phyloP scores from a whole-genome alignment of 2,888 invertebrate genomes.

The Julus scandinavius region DNA sequence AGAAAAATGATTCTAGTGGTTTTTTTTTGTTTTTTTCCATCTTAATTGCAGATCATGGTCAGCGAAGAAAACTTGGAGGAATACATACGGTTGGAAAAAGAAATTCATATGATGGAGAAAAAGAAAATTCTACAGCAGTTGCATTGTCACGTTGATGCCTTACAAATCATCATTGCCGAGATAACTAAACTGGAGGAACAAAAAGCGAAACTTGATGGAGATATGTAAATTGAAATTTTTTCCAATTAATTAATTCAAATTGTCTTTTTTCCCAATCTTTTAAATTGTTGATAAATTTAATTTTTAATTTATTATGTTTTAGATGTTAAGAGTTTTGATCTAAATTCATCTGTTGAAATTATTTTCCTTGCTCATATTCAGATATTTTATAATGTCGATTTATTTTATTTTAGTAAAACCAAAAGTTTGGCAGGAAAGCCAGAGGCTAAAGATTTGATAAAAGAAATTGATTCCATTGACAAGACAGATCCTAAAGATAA shows the following conservation, averaged over 20 bases:
- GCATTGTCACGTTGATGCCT: slow-evolving; percentile 55
- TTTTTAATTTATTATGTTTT: background rate
- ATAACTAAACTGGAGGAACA: slow-evolving; percentile 61
- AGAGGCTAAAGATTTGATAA: slow-evolving; percentile 51
- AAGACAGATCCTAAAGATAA: background rate
- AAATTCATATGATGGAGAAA: slow-evolving; percentile 55
- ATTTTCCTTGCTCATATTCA: no score
- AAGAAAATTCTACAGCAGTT: slow-evolving; percentile 56
- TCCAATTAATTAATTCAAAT: no score
- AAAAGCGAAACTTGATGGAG: background rate
- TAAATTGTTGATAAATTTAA: background rate
- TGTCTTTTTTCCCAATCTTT: background rate
- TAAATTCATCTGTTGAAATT: no score
- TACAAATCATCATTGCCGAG: slow-evolving; percentile 54
- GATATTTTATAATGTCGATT: background rate
- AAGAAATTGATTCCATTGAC: slow-evolving; percentile 52
- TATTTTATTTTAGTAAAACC: slow-evolving; percentile 30
- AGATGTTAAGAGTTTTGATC: no score
- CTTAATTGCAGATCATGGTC: slow-evolving; percentile 43
- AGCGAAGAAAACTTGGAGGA: slow-evolving; percentile 57
- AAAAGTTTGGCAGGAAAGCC: slow-evolving; percentile 47
- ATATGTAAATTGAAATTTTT: background rate
- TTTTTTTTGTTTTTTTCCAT: background rate
- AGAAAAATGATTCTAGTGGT: no score
- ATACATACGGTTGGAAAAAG: slow-evolving; percentile 56